Evolutionary conservation across 2,888 invertebrate genomes (phyloP).

Genomic region (Cotesia congregata): DNA sequence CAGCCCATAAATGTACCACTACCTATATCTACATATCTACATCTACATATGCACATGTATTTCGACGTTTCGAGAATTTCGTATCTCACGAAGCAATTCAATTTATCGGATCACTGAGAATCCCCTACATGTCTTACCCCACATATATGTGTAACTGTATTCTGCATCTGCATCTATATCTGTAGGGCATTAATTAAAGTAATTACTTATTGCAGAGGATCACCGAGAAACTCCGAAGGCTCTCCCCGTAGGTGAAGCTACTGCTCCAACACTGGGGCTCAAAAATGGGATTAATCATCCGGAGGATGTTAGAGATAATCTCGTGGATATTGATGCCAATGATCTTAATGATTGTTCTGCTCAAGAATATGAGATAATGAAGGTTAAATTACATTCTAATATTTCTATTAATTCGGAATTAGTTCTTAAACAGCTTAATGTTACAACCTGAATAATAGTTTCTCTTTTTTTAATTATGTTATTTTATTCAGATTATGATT

Average conservation of each 20-base stretch:
- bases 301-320: slow-evolving; percentile 51
- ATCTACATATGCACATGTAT: not conserved
- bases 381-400: slow-evolving; percentile 67
- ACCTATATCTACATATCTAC: not conserved
- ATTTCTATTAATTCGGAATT: no score
- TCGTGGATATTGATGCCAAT: slow-evolving; percentile 61
- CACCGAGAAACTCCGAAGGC: slow-evolving; percentile 55
- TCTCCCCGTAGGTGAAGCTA: slow-evolving; percentile 53
- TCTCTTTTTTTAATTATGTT: no score
- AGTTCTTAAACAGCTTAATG: no score
- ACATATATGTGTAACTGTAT: no score
- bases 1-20: not conserved
- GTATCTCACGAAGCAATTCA: slow-evolving; percentile 1
- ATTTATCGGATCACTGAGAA: slow-evolving; percentile 2
- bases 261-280: slow-evolving; percentile 45
- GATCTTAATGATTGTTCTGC: slow-evolving; percentile 74
- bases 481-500: no score
- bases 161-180: not conserved
- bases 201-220: slow-evolving; percentile 50
- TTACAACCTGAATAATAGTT: no score
- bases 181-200: not conserved
- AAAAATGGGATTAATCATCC: slow-evolving; percentile 45
- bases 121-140: not conserved
- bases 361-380: slow-evolving; percentile 80
- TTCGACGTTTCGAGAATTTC: not conserved